A percentile compares a stretch with the other conserved stretches of the same genome.
Evolutionary conservation across 2,888 invertebrate species (phyloP).

Genomic region (Macrophya annulata): DNA sequence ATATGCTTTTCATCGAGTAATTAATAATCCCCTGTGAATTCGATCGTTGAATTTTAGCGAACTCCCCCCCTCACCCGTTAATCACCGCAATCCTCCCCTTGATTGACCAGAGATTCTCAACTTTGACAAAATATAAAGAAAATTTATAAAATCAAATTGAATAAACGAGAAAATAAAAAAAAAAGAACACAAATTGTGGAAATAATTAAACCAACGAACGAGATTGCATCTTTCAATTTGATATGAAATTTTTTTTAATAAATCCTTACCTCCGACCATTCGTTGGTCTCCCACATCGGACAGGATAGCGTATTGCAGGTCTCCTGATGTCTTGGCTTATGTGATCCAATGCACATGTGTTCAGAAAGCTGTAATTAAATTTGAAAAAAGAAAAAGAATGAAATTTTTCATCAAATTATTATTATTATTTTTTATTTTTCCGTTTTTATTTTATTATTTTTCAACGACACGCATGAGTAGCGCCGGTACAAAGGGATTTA

Average conservation of each 20-base stretch:
- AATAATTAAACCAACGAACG: not conserved
- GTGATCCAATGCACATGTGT: conserved; percentile 87
- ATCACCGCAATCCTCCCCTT: not conserved
- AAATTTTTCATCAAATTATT: not conserved
- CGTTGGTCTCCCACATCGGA: conserved; percentile 92
- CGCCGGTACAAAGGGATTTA: conserved; percentile 28
- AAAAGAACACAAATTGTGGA: not conserved
- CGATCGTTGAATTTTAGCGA: conserved; percentile 25
- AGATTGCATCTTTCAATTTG: conserved; percentile 38
- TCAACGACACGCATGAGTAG: conserved; percentile 7
- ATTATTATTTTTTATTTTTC: not conserved
- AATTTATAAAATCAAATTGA: not conserved
- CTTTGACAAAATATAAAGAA: conserved; percentile 12
- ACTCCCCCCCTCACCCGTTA: not conserved
- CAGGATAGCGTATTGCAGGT: conserved; percentile 93
- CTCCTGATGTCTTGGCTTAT: conserved; percentile 90
- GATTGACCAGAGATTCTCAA: conserved; percentile 54
- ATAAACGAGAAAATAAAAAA: not conserved
- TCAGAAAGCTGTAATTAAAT: conserved; percentile 85
- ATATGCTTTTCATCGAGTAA: conserved; percentile 41
- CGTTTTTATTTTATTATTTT: not conserved
- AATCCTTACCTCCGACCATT: conserved; percentile 92
- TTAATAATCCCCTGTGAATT: conserved; percentile 39
- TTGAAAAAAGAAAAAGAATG: not conserved
- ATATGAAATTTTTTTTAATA: conserved; percentile 54